Evolutionary conservation across 1,140 invertebrate genomes (phyloP), one percentile per base, ranked within the genome.

Genomic region (Streblospio benedicti): DNA sequence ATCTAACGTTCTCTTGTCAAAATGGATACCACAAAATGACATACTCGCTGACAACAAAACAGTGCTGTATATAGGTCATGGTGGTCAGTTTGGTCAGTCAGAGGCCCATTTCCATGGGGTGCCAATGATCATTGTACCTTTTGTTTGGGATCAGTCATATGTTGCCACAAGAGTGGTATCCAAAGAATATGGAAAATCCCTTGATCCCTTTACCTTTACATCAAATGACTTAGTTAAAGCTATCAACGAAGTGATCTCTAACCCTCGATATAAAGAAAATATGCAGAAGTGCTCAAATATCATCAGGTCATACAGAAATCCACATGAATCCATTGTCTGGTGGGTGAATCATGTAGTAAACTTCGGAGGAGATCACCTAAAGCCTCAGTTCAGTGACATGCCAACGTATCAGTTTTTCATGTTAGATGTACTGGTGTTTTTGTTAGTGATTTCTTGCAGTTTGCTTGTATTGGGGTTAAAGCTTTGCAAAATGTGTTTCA

Each of bases 1-100:
- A 1, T 69, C 81, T 0, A 90, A 90, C 72, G 84, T 90, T 0
- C 84, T 83, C 69, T 76, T 87, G 0, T 83, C 81, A 0, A 82
- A 84, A 45, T 91, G 88, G 88, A 76, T 89, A 64, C 88, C 88
- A 0, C 88, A 91, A 71, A 87, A 90, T 69, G 87, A 90, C 70
- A 80, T 91, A 31, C 77, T 90, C 33, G 87, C 82, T 81, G 67
- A 71, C 57, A 61, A 62, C 4, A 69, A 70, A 18, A 67, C 65
- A 18, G 61, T 82, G 33, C 83, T 81, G 0, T 89, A 89, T 60
- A 81, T 89, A 59, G 84, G 85, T 0, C 88, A 91, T 65, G 85
- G 83, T 23, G 88, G 87, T 0, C 80, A 87, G 32, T 81, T 87
- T 68, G 84, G 88, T 18, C 84, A 83, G 0, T 85, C 84, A 38